Conservation (phyloP, 1,140 invertebrate genomes). For the Procambarus virginalis region DNA sequence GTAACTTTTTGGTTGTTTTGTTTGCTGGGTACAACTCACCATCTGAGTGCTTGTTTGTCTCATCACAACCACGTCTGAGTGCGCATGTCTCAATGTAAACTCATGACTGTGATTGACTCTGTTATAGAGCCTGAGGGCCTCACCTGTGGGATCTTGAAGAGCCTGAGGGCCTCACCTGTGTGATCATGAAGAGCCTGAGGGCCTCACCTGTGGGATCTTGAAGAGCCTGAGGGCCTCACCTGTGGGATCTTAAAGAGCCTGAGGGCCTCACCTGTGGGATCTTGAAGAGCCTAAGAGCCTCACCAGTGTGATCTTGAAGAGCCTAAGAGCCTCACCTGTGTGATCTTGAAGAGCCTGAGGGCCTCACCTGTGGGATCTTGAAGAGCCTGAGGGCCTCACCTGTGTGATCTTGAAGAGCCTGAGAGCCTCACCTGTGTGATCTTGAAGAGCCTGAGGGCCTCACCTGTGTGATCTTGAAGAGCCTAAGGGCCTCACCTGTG, state of each 20-base stretch:
- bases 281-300: slow-evolving; percentile 94
- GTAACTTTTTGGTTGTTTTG: too few species aligned
- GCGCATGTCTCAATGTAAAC: too few species aligned
- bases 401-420: slow-evolving; percentile 96
- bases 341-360: slow-evolving; percentile 93
- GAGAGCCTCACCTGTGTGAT: slow-evolving; percentile 95
- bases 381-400: slow-evolving; percentile 88
- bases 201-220: too few species aligned
- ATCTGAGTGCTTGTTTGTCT: too few species aligned
- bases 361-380: slow-evolving; percentile 84
- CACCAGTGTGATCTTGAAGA: too few species aligned
- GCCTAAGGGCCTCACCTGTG: slow-evolving; percentile 87
- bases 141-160: slow-evolving; percentile 97
- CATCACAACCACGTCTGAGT: too few species aligned
- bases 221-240: slow-evolving; percentile 94
- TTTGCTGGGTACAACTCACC: too few species aligned
- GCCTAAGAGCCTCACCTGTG: slow-evolving; percentile 94
- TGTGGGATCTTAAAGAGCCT: slow-evolving; percentile 96
- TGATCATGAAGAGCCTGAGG: slow-evolving; percentile 95
- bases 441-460: slow-evolving; percentile 87
- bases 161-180: slow-evolving; percentile 88
- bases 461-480: slow-evolving; percentile 91
- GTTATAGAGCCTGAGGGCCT: slow-evolving; percentile 1
- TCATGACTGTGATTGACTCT: too few species aligned
- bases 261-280: slow-evolving; percentile 91